Base-by-base conservation (phyloP, 2,113 vertebrate genomes). In the Vicugna pacos region DNA sequence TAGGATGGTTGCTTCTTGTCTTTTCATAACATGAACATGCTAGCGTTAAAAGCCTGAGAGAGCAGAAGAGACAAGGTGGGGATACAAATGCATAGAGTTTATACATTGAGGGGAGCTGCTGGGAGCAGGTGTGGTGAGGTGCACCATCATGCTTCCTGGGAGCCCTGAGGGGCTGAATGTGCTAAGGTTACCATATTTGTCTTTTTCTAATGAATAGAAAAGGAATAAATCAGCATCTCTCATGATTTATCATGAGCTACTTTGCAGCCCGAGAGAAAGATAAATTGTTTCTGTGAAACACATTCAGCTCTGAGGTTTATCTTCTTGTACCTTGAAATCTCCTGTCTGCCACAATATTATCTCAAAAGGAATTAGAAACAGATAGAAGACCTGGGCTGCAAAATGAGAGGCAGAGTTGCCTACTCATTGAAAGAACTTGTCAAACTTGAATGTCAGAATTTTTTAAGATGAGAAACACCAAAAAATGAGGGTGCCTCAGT, bases 321-420 rank as follows among this genome's bases (percentile, higher is more conserved):
- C 94, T 96, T 90, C 67, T 54, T 88, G 38, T 92, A 19, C 54
- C n/a, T 96, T 91, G 85, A 95, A 92, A 77, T 87, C 58, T 88
- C 72, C 90, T 93, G 93, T 73, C 65, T 86, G 76, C 70, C 54
- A 81, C 76, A 93, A 48, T 93, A 84, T 90, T 87, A 75, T 84
- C 86, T 96, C 60, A 80, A 64, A 69, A 72, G 69, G 93, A 94
- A 82, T 86, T 75, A 93, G 70, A 75, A 92, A 75, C 76, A 91
- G 91, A 91, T 91, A 86, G 85, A 80, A 93, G 89, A 84, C 69
- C 76, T 70, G 28, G 54, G 38, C 17, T 70, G 38, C n/a, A 54
- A 82, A 87, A 72, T n/a, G 69, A 86, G 50, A 81, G 50, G 26
- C n/a, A n/a, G 76, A 72, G n/a, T 48, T 32, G 16, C 85, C 84